These are phyloP conservation scores for Malurus elegans DNA, from an alignment of 2,113 vertebrate species.

Conservation along the genomic window DNA sequence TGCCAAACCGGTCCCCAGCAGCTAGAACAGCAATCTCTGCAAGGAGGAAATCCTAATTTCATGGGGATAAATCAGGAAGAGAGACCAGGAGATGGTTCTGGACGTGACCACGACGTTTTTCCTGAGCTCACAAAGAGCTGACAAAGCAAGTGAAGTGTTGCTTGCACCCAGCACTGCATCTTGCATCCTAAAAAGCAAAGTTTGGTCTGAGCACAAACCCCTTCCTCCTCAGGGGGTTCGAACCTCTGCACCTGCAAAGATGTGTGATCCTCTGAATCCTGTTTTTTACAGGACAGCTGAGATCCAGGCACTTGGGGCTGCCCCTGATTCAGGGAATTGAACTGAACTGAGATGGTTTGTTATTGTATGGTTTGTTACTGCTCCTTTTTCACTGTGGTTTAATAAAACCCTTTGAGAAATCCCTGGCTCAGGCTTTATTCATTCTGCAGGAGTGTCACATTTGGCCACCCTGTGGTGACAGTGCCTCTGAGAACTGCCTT, in stretches of 20 bases:
- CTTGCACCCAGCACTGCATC: background rate
- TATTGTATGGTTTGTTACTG: background rate
- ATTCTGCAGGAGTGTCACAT: background rate
- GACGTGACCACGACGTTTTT: accelerated
- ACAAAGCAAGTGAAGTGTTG: accelerated
- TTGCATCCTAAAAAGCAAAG: background rate
- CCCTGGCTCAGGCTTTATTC: background rate
- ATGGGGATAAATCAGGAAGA: background rate
- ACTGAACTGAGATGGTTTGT: background rate
- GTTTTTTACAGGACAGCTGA: background rate
- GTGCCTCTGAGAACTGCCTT: background rate
- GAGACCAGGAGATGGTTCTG: background rate
- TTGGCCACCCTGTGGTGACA: background rate
- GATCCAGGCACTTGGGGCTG: background rate
- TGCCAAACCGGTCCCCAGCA: constrained; percentile 79
- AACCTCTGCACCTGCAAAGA: background rate
- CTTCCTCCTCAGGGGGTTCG: background rate
- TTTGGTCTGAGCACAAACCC: accelerated
- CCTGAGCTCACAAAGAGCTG: background rate
- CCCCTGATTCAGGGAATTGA: background rate
- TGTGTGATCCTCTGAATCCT: background rate
- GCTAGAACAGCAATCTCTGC: background rate
- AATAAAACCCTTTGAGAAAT: constrained; percentile 36
- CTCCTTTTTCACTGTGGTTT: background rate
- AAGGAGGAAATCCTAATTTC: background rate